Conservation (phyloP, 2,113 vertebrate species). For the Hydropotes inermis region DNA sequence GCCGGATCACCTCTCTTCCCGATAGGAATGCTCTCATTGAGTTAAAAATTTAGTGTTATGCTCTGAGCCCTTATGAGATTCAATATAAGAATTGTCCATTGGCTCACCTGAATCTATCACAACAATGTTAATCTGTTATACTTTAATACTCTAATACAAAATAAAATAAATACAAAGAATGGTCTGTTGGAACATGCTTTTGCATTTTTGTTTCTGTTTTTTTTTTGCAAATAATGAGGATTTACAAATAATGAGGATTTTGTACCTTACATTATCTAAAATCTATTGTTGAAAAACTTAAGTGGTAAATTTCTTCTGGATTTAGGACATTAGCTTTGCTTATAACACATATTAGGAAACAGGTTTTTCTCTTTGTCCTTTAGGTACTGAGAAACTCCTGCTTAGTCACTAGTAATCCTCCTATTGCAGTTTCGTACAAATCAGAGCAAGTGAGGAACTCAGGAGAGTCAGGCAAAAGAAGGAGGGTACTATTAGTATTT, state of each 20-base stretch:
- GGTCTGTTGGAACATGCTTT: not conserved
- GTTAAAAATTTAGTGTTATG: not conserved
- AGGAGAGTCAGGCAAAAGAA: not conserved
- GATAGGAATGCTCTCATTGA: not conserved
- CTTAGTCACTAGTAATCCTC: not conserved
- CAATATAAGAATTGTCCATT: not conserved
- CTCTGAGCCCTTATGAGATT: slow-evolving; percentile 10
- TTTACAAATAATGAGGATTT: too few species aligned
- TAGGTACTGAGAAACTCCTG: not conserved
- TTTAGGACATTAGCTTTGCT: slow-evolving; percentile 3
- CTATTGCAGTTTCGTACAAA: not conserved
- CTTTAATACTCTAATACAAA: not conserved
- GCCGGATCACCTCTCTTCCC: not conserved
- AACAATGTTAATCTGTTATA: not conserved
- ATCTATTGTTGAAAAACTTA: not conserved
- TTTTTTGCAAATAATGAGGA: not conserved
- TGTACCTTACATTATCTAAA: not conserved
- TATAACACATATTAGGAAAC: not conserved
- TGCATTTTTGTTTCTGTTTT: not conserved
- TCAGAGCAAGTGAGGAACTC: not conserved
- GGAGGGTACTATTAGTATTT: not conserved
- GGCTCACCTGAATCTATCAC: not conserved
- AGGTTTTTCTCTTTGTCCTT: not conserved
- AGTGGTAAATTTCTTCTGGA: not conserved
- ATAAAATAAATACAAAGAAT: not conserved